Base-by-base conservation (phyloP, 2,113 vertebrate genomes). In the Prolemur simus region DNA sequence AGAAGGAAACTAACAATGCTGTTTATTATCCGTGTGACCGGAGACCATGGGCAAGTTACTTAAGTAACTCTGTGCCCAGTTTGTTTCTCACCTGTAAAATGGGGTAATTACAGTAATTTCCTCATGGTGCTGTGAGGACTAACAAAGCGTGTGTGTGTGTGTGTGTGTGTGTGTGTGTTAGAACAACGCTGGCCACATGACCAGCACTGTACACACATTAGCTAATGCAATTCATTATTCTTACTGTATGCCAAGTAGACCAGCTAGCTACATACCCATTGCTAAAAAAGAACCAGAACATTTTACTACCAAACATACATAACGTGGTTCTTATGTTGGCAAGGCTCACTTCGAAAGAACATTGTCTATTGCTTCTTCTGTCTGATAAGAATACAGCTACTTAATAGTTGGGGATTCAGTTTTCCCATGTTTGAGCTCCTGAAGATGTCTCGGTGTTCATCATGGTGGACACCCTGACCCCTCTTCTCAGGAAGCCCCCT, bases 391-490 rank as follows among this genome's bases (percentile, higher is more conserved):
- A 39, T 29, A 17, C 0, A 2, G 1, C 25, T 49, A 0, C 15
- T 14, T 2, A 1, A 13, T 5, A 37, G 9, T 27, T 20, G 39
- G 15, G 27, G 29, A 37, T 47, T 56, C 39, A 15, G 12, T 52
- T 14, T 52, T 25, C 12, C 45, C 45, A 34, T 23, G 18, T 13
- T 5, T 11, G 52, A 39, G 6, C 6, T 21, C 25, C 29, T 10
- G 37, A 23, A 34, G 37, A 25, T 2, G 23, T 29, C 45, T 15
- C 17, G 1, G 0, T 1, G 6, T 34, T 25, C 63, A 73, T 42
- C 5, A 1, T 0, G 1, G 15, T 32, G 60, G n/a, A 18, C 4
- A 3, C 45, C 15, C 42, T 39, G 29, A 32, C 37, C 45, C 15
- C 4, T 47, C 29, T 37, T 6, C 77, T 39, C 12, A 13, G 20